Percentiles rank a stretch among this genome's conserved stretches.
These are phyloP conservation scores for Heliconius erato DNA, from an alignment of 2,888 invertebrate genomes.

Conservation along the genomic window DNA sequence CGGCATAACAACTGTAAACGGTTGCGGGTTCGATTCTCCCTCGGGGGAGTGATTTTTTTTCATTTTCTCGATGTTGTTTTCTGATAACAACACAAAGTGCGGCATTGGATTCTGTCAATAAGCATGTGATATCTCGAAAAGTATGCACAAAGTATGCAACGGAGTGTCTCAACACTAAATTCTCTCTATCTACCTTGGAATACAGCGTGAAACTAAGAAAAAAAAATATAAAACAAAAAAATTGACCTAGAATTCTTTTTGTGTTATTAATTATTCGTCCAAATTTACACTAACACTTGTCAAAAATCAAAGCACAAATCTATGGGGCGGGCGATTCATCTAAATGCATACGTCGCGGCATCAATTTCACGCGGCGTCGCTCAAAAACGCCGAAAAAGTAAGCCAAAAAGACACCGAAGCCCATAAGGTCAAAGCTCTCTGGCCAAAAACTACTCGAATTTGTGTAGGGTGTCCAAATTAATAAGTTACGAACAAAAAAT, in stretches of 20 bases:
- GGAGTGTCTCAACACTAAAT: no score
- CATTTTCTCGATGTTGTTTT: no score
- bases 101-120: no score
- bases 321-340: constrained; percentile 47
- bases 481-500: neutral
- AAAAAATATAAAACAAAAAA: no score
- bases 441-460: constrained; percentile 45
- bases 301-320: constrained; percentile 51
- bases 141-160: no score
- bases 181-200: no score
- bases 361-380: constrained; percentile 58
- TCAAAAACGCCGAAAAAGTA: constrained; percentile 55
- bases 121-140: no score
- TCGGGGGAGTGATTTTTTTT: no score
- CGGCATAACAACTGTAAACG: no score
- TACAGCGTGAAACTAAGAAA: neutral
- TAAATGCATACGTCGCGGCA: constrained; percentile 54
- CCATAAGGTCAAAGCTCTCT: constrained; percentile 48
- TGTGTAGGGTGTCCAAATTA: constrained; percentile 23
- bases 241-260: neutral
- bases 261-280: constrained; percentile 23
- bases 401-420: constrained; percentile 47
- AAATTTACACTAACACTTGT: constrained; percentile 46
- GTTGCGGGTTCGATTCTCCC: no score
- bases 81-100: no score